Conservation (phyloP, 1,140 invertebrate genomes). For the Drosophila jambulina region DNA sequence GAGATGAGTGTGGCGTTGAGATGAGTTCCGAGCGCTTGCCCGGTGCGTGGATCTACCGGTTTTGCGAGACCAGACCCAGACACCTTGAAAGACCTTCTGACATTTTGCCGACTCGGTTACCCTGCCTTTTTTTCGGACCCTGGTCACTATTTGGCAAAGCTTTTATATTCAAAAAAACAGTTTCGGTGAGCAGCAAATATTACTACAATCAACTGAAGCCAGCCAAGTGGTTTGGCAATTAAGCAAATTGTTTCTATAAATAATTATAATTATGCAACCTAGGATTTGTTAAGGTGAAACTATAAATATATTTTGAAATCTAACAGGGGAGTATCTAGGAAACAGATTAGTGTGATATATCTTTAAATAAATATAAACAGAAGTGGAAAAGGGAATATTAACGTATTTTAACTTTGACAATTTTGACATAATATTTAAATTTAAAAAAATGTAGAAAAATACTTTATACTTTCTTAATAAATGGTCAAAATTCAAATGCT, state of each 20-base stretch:
- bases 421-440: too few species aligned
- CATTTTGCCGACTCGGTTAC: slow-evolving; percentile 44
- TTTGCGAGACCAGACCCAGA: slow-evolving; percentile 52
- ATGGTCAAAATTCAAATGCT: too few species aligned
- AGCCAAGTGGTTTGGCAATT: background rate
- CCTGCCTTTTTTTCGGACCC: slow-evolving; percentile 15
- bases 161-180: background rate
- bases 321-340: background rate
- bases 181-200: background rate
- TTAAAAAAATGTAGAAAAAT: too few species aligned
- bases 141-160: slow-evolving; percentile 1
- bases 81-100: slow-evolving; percentile 67
- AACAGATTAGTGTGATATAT: background rate
- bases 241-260: slow-evolving; percentile 7
- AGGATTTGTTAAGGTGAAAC: background rate
- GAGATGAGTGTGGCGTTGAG: slow-evolving; percentile 1
- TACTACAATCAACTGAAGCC: background rate
- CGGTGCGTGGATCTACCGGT: slow-evolving; percentile 58
- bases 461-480: too few species aligned
- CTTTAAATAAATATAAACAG: background rate
- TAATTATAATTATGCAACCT: background rate
- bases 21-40: slow-evolving; percentile 4
- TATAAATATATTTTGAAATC: background rate
- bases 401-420: too few species aligned
- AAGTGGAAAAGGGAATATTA: background rate